Evolutionary conservation across 2,888 invertebrate species (phyloP), one percentile per base, ranked within the genome.

Genomic region (Stenoptilia bipunctidactyla): DNA sequence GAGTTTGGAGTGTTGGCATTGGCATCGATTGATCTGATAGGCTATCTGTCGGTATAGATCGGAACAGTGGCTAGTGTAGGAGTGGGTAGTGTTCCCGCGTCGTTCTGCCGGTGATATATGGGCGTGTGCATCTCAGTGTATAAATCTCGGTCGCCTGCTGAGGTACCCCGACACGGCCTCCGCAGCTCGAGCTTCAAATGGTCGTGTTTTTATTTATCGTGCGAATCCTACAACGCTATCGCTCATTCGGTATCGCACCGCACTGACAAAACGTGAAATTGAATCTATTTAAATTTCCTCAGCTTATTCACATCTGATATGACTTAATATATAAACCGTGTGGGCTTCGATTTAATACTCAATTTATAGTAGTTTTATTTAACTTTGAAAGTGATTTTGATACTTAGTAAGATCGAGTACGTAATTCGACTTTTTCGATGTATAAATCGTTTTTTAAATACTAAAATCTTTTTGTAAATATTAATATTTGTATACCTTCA

Each of bases 161-260:
- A 79, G 83, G 82, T 80, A 82, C 83, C 82, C 74, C 64, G 73
- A 74, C 77, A 64, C 64, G 66, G 71, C 69, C 72, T 64, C 71
- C 70, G 63, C 76, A 71, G 65, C 71, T 60, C 62, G 65, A 61
- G 75, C 75, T 71, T 79, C 77, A 77, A 80, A 80, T 80, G 77
- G 82, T 82, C 80, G 79, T 83, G 72, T 82, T 83, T 82, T 83
- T 83, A 83, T 83, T 83, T 83, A 82, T 82, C 77, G 80, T 79
- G 75, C 76, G 77, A 82, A 80, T 72, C 69, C n/a, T 30, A 30
- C 30, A 30, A 30, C 70, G 64, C 71, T 80, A 82, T 83, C 76
- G 71, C 72, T 75, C 75, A 75, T 73, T 70, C 58, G 70, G 66
- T 68, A 79, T 79, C 79, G 70, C 75, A 72, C 70, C 75, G 72